Percentiles rank a stretch among this genome's conserved stretches.
These are phyloP conservation scores for Catalaphyllia jardinei DNA, from an alignment of 64 coral and sea anemone genomes.

Conservation along the genomic window DNA sequence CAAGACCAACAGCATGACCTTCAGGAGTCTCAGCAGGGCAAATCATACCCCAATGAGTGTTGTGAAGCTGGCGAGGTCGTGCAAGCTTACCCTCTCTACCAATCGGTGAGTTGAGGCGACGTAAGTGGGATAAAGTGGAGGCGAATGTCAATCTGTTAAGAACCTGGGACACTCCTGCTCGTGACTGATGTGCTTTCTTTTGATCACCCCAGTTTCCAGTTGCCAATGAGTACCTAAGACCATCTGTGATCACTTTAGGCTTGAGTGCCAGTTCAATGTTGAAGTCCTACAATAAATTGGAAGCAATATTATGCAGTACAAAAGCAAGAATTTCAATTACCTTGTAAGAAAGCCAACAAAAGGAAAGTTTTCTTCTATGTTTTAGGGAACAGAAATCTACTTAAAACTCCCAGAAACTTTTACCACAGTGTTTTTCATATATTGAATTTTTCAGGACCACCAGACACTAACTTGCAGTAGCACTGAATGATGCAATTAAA, in stretches of 20 bases:
- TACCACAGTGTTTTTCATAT: too few relatives aligned
- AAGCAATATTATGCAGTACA: not conserved
- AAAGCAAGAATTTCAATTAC: not conserved
- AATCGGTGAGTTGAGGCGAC: slow-evolving; percentile 98
- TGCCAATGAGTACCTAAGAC: slow-evolving; percentile 92
- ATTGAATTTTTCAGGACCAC: too few relatives aligned
- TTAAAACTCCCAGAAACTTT: too few relatives aligned
- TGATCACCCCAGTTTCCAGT: slow-evolving; percentile 99
- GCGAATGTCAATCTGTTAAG: slow-evolving; percentile 95
- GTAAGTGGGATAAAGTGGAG: slow-evolving; percentile 93
- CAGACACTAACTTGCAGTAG: too few relatives aligned
- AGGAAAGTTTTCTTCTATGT: not conserved
- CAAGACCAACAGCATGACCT: slow-evolving; percentile 96
- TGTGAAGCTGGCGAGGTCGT: slow-evolving; percentile 94
- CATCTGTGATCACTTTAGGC: slow-evolving; percentile 96
- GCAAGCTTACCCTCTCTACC: slow-evolving; percentile 98
- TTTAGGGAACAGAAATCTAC: too few relatives aligned
- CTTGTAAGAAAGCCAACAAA: not conserved
- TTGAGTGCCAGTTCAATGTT: slow-evolving; percentile 97
- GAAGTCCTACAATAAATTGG: slow-evolving; percentile 75
- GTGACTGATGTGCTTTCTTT: slow-evolving; percentile 90
- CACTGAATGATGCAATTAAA: too few relatives aligned
- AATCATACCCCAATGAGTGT: slow-evolving; percentile 99
- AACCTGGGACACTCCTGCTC: slow-evolving; percentile 97
- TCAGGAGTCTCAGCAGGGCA: slow-evolving; percentile 98